A percentile compares a stretch with the other conserved stretches of the same genome.
Conservation (phyloP, 2,888 invertebrate genomes). For the Ametastegia equiseti region DNA sequence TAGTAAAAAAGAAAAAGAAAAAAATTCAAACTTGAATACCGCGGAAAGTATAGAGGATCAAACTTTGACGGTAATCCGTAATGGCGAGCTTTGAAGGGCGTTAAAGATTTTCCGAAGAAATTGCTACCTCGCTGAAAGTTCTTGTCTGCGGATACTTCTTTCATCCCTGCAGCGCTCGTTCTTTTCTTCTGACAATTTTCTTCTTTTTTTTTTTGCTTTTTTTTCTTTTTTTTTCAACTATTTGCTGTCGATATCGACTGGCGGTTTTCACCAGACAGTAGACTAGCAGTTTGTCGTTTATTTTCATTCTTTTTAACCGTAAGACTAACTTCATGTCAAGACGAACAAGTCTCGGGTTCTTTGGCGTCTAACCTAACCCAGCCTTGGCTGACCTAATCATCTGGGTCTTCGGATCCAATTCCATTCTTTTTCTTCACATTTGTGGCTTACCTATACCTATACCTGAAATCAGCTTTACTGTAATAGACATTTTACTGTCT, state of each 20-base stretch:
- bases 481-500: neutral
- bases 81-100: too few species aligned
- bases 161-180: neutral
- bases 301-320: neutral
- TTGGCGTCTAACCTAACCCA: slow-evolving; percentile 1
- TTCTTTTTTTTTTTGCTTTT: neutral
- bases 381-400: slow-evolving; percentile 31
- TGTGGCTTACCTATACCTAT: neutral
- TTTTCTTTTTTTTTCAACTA: neutral
- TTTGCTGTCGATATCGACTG: slow-evolving; percentile 23
- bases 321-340: slow-evolving; percentile 26
- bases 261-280: neutral
- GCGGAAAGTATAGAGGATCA: too few species aligned
- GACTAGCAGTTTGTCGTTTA: neutral
- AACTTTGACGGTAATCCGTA: too few species aligned
- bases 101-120: too few species aligned
- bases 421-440: slow-evolving; percentile 14
- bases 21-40: too few species aligned
- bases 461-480: neutral
- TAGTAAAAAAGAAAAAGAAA: too few species aligned
- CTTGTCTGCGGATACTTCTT: neutral
- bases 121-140: neutral
- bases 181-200: neutral
- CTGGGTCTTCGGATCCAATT: slow-evolving; percentile 26
- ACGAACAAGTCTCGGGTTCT: slow-evolving; percentile 19